Evolutionary conservation across 2,797 vertebrate genomes (phyloP).

Genomic region (Galago senegalensis): DNA sequence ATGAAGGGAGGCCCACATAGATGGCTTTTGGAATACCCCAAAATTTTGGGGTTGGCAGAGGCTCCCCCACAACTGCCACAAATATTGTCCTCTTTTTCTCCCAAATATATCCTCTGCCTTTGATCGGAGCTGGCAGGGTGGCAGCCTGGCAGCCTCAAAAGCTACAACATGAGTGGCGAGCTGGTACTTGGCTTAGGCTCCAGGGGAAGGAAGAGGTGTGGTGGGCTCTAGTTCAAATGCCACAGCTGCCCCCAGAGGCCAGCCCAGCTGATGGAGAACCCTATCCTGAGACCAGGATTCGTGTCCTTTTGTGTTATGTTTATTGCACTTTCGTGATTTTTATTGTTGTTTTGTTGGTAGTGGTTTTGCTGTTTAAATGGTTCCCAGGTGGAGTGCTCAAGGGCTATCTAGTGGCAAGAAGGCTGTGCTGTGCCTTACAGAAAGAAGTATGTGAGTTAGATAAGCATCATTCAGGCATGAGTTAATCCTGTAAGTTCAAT

Average conservation of each 20-base stretch:
- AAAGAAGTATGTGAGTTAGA: rapidly evolving
- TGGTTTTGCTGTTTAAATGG: neutral
- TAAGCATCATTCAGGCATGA: neutral
- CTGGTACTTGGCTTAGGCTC: neutral
- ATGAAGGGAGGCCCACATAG: neutral
- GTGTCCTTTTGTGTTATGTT: neutral
- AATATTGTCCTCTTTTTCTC: rapidly evolving
- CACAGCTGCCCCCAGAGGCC: neutral
- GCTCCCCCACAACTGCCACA: neutral
- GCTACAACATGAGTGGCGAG: neutral
- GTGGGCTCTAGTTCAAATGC: neutral
- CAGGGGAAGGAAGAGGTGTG: neutral
- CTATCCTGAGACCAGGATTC: neutral
- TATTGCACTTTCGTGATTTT: neutral
- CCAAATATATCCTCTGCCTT: neutral
- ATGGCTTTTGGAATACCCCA: neutral
- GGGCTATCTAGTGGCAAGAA: rapidly evolving
- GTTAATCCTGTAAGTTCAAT: rapidly evolving
- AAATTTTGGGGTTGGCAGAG: neutral
- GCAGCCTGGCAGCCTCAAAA: neutral
- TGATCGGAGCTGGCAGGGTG: neutral
- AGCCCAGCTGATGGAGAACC: neutral
- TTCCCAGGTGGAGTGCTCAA: rapidly evolving
- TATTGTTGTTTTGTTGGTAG: neutral
- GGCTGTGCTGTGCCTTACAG: rapidly evolving